These are phyloP conservation scores for Strigamia transsilvanica DNA, from an alignment of 2,888 invertebrate species.

Conservation along the genomic window DNA sequence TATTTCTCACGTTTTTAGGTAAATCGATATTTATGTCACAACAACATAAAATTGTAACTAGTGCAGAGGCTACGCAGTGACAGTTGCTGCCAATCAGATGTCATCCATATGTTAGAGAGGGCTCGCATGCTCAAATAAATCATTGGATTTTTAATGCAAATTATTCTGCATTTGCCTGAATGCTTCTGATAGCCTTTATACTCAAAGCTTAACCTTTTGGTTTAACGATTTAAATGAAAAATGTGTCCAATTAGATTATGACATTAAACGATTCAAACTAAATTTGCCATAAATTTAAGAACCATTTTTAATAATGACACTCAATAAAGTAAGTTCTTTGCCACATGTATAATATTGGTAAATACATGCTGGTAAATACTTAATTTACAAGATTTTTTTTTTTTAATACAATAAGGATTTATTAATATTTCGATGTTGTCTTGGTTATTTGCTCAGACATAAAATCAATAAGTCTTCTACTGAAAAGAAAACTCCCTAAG, in stretches of 20 bases:
- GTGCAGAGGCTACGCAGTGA: not conserved
- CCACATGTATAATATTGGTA: not conserved
- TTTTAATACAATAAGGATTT: not conserved
- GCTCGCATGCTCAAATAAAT: slow-evolving; percentile 14
- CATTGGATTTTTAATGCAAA: slow-evolving; percentile 42
- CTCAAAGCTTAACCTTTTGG: slow-evolving; percentile 26
- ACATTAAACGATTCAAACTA: slow-evolving; percentile 27
- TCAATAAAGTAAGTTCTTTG: not conserved
- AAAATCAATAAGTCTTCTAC: slow-evolving; percentile 13
- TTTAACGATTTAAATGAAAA: slow-evolving; percentile 37
- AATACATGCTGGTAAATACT: not conserved
- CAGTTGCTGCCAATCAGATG: slow-evolving; percentile 45
- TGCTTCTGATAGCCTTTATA: slow-evolving; percentile 34
- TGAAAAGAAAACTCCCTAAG: slow-evolving; percentile 1
- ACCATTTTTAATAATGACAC: not conserved
- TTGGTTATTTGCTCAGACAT: not conserved
- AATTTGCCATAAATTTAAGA: slow-evolving; percentile 16
- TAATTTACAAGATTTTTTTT: not conserved
- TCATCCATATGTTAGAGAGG: slow-evolving; percentile 16
- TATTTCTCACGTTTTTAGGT: slow-evolving; percentile 6
- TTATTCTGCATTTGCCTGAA: slow-evolving; percentile 29
- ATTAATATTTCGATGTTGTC: slow-evolving; percentile 11
- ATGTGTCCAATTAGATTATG: slow-evolving; percentile 45
- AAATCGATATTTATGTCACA: slow-evolving; percentile 44
- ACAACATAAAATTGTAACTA: slow-evolving; percentile 24